phyloP scores from a whole-genome alignment of 2,113 vertebrate species.

The Mastomys coucha region DNA sequence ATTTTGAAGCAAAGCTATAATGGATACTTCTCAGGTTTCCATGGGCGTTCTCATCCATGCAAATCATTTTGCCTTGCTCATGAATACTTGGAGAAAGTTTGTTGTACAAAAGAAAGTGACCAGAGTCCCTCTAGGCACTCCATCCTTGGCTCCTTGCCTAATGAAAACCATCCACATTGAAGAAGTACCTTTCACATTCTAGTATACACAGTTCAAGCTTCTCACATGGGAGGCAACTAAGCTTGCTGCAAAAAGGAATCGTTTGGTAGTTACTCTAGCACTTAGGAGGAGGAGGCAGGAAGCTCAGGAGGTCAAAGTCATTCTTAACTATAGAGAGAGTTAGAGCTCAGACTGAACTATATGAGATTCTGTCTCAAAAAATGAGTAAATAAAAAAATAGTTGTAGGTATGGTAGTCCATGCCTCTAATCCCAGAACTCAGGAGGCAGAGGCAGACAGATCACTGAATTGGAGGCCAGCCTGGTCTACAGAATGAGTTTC shows the following conservation, averaged over 20 bases:
- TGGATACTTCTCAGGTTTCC: background rate
- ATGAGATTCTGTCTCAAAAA: background rate
- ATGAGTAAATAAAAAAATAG: background rate
- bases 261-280: background rate
- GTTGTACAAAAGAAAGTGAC: background rate
- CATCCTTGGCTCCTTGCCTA: background rate
- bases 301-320: background rate
- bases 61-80: background rate
- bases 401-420: too few species aligned
- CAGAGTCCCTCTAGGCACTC: background rate
- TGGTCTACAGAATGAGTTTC: too few species aligned
- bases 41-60: background rate
- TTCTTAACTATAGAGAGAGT: background rate
- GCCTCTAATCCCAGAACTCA: too few species aligned
- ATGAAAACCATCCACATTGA: background rate
- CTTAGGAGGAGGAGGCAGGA: background rate
- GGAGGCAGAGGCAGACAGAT: too few species aligned
- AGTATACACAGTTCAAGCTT: background rate
- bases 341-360: background rate
- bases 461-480: too few species aligned
- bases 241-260: background rate
- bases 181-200: background rate
- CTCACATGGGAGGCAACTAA: background rate
- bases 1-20: conserved; percentile 37
- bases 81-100: background rate